Conservation (phyloP, 2,797 vertebrate species). For the Lindbergichthys nudifrons region DNA sequence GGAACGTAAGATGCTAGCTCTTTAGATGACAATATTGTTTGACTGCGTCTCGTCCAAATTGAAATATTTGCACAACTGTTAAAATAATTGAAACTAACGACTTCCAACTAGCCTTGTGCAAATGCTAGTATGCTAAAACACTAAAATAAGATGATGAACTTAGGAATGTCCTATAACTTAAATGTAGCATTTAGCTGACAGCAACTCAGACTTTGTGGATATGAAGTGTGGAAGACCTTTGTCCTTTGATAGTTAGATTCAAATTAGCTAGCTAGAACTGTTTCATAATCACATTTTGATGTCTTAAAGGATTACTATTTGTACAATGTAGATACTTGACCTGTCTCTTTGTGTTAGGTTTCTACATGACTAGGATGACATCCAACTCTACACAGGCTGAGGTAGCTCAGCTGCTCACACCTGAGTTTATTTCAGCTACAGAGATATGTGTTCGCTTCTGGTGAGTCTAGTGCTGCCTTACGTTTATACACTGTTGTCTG, state of each 20-base stretch:
- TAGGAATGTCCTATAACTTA: background rate
- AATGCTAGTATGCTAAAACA: background rate
- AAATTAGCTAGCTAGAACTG: too few relatives aligned
- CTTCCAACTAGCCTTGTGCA: background rate
- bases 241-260: too few relatives aligned
- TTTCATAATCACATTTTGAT: too few relatives aligned
- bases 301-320: too few relatives aligned
- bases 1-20: too few relatives aligned
- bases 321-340: background rate
- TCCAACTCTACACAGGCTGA: conserved; percentile 42
- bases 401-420: conserved; percentile 75
- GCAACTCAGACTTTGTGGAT: background rate
- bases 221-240: too few relatives aligned
- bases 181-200: background rate
- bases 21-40: background rate
- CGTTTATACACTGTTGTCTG: background rate
- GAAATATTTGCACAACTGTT: too few relatives aligned
- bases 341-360: conserved; percentile 66
- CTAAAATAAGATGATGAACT: background rate
- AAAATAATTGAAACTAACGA: background rate
- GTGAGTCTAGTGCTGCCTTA: conserved; percentile 61
- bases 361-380: conserved; percentile 70
- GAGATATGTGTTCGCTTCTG: conserved; percentile 82
- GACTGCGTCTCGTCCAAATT: background rate
- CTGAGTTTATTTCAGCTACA: conserved; percentile 47